Conservation (phyloP, 2,888 invertebrate species). For the Kryphioiulus occultus region DNA sequence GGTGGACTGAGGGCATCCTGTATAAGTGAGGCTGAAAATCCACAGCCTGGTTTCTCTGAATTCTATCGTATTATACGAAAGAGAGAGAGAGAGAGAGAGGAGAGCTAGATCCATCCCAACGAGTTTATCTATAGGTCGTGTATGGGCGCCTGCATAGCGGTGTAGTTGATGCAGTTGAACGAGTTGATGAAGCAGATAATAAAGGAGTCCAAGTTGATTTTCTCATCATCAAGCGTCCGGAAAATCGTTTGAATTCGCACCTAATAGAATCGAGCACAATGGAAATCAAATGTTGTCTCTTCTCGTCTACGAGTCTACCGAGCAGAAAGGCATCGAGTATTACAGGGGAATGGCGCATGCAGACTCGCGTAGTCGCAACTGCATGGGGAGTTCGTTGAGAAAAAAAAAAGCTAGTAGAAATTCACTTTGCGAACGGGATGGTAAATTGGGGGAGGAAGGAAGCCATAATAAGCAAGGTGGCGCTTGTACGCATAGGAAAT, state of each 20-base stretch:
- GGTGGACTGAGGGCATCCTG: background rate
- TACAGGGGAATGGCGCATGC: background rate
- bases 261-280: constrained; percentile 50
- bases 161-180: constrained; percentile 16
- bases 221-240: constrained; percentile 48
- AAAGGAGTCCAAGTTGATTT: constrained; percentile 49
- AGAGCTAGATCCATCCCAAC: background rate
- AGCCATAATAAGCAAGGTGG: constrained; percentile 44
- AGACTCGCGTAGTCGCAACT: background rate
- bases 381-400: background rate
- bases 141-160: background rate
- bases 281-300: constrained; percentile 48
- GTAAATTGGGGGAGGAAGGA: constrained; percentile 42
- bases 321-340: too few species aligned
- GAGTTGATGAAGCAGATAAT: constrained; percentile 49
- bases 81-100: too few species aligned
- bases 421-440: constrained; percentile 39
- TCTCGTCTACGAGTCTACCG: background rate
- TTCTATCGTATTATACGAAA: background rate
- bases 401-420: constrained; percentile 14
- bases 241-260: constrained; percentile 50
- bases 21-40: background rate
- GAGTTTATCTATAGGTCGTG: background rate
- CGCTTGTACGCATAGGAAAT: constrained; percentile 43
- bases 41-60: background rate